Base-by-base conservation (phyloP, 1,140 invertebrate species). In the Sitophilus oryzae region DNA sequence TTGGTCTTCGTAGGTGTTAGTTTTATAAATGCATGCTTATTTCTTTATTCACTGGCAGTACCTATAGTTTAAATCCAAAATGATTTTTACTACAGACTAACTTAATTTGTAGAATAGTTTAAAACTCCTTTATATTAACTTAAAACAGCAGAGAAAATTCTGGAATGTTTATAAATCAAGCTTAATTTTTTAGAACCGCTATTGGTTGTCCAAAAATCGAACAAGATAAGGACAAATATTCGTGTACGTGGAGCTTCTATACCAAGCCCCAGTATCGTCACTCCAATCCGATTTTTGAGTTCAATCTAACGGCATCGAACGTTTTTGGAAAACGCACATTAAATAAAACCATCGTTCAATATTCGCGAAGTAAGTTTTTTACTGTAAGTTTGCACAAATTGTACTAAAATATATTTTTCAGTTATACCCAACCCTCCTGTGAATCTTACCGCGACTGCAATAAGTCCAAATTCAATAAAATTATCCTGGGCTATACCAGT, bases 181-280 rank as follows among this genome's bases (percentile, higher is more conserved):
- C n/a, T n/a, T 9, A 18, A n/a, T 21, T 8, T 42, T 20, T 22
- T 20, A 42, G 40, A 19, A 19, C 9, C 11, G 19, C 40, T 21
- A 9, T 22, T 22, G 70, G 62, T 0, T 76, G 74, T 56, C 74
- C 75, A 0, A 6, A 47, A 38, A 52, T 68, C 9, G 25, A 25
- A 8, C 2, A 40, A 6, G 11, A 61, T 10, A 47, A 45, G 14
- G 41, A 62, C 54, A 44, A 59, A 30, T 70, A 76, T 56, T 70
- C 54, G 15, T 77, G 78, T 62, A 61, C 71, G 15, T 85, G 81
- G 82, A 76, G 74, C 58, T 67, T 74, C 2, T 66, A 52, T 1
- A 82, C 81, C 11, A 62, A 66, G 35, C 83, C 83, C 8, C 74
- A 76, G 47, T 85, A 86, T 60, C 74, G 82, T 52, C 79, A 81